Evolutionary conservation across 37 sponge, comb jelly and placozoan species (phyloP).

Genomic region (Cliona cf. orientalis): DNA sequence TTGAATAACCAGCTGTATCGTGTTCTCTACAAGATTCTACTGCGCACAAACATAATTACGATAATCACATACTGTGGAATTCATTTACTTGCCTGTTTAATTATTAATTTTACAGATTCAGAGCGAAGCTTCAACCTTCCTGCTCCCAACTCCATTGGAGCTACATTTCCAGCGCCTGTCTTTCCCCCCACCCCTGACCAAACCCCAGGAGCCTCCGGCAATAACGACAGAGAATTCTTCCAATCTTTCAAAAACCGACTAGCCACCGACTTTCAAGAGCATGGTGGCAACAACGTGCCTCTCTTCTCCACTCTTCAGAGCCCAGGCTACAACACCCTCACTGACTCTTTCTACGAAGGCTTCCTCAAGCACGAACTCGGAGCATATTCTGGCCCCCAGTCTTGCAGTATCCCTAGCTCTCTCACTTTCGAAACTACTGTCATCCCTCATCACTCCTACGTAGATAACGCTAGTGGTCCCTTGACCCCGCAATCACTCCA

Average conservation of each 20-base stretch:
- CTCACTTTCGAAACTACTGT: slow-evolving; percentile 2
- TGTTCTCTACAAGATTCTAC: background rate
- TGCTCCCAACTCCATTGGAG: background rate
- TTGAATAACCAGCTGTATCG: background rate
- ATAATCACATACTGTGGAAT: background rate
- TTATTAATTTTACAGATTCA: background rate
- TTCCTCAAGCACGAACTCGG: slow-evolving; percentile 32
- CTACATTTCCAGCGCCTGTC: background rate
- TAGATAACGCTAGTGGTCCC: slow-evolving; percentile 21
- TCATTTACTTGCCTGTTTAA: background rate
- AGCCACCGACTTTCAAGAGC: slow-evolving; percentile 8
- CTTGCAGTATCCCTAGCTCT: background rate
- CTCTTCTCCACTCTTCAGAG: slow-evolving; percentile 21
- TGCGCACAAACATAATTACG: background rate
- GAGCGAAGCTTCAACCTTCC: background rate
- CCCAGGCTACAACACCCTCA: background rate
- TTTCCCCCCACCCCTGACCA: slow-evolving; percentile 37
- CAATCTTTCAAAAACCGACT: slow-evolving; percentile 3
- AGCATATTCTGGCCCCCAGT: background rate
- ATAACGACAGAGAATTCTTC: slow-evolving; percentile 10
- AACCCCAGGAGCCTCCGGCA: background rate
- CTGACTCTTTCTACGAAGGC: slow-evolving; percentile 19
- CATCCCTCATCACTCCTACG: background rate
- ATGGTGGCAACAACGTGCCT: background rate
- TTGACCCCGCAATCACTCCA: slow-evolving; percentile 45